A percentile compares a stretch with the other conserved stretches of the same genome.
phyloP scores from a whole-genome alignment of 1,140 invertebrate species.

The Pollicipes pollicipes region DNA sequence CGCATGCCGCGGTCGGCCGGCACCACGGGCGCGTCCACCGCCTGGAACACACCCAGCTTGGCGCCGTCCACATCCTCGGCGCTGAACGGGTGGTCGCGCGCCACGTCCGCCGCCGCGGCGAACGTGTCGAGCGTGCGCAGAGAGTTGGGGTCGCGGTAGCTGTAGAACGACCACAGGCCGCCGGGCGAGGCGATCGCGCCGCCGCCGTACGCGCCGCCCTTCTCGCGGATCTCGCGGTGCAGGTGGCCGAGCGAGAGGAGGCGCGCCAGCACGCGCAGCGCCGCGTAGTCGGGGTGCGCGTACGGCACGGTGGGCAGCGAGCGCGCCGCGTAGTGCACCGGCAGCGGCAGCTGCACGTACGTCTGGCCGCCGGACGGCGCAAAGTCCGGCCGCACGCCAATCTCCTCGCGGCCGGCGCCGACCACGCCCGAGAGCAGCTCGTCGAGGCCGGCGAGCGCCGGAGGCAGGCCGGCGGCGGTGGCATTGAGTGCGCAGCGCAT shows the following conservation, averaged over 20 bases:
- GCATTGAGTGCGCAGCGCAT: conserved; percentile 28
- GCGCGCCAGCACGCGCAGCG: conserved; percentile 50
- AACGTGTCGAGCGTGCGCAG: conserved; percentile 59
- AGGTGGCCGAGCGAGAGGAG: conserved; percentile 57
- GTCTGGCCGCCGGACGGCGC: too few relatives aligned
- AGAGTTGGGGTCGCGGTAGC: conserved; percentile 68
- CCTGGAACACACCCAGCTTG: conserved; percentile 73
- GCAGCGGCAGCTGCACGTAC: conserved; percentile 44
- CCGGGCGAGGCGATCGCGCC: conserved; percentile 42
- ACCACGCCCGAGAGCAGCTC: conserved; percentile 19
- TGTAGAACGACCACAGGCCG: conserved; percentile 62
- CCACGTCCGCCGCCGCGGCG: conserved; percentile 53
- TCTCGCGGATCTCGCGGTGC: conserved; percentile 56
- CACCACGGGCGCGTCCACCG: conserved; percentile 61
- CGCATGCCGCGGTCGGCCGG: conserved; percentile 55
- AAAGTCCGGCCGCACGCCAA: too few relatives aligned
- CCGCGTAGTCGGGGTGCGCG: conserved; percentile 53
- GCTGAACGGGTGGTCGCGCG: conserved; percentile 33
- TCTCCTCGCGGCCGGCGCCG: too few relatives aligned
- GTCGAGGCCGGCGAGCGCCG: conserved; percentile 30
- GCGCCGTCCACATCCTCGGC: conserved; percentile 56
- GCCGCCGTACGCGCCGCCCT: too few relatives aligned
- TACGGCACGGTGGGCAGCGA: conserved; percentile 57
- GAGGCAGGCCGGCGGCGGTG: too few relatives aligned
- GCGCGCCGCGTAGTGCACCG: conserved; percentile 69